A percentile compares a stretch with the other conserved stretches of the same genome.
Evolutionary conservation across 2,113 vertebrate genomes (phyloP).

Genomic region (Nibea coibor): DNA sequence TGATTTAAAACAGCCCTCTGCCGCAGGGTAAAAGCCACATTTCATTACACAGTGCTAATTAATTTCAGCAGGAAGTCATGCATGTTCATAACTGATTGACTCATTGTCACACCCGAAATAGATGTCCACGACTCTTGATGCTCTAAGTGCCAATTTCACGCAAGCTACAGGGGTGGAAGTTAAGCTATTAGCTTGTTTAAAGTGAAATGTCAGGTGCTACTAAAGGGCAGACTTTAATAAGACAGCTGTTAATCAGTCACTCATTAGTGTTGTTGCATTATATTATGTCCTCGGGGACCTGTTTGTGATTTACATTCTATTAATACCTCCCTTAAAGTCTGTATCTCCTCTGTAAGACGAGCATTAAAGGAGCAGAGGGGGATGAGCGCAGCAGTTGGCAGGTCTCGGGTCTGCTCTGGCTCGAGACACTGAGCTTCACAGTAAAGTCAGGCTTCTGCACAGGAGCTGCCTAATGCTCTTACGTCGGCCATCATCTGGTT

Average conservation of each 20-base stretch:
- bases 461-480: constrained; percentile 53
- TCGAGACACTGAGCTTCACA: constrained; percentile 37
- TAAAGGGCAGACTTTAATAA: constrained; percentile 20
- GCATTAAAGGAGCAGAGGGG: constrained; percentile 1
- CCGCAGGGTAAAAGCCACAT: constrained; percentile 45
- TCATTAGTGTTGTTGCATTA: constrained; percentile 59
- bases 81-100: constrained; percentile 69
- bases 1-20: constrained; percentile 26
- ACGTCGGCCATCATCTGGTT: constrained; percentile 52
- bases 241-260: constrained; percentile 59
- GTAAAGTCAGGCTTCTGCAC: constrained; percentile 35
- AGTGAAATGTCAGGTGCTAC: constrained; percentile 64
- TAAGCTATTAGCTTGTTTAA: constrained; percentile 43
- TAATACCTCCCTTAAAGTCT: constrained; percentile 20
- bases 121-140: constrained; percentile 43
- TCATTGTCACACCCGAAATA: constrained; percentile 67
- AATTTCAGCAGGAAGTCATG: constrained; percentile 68
- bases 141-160: constrained; percentile 72
- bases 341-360: constrained; percentile 4
- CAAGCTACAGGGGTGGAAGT: constrained; percentile 50
- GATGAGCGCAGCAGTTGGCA: constrained; percentile 46
- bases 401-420: constrained; percentile 56
- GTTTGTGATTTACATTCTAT: constrained; percentile 53
- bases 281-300: constrained; percentile 31
- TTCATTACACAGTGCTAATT: constrained; percentile 77